These are phyloP conservation scores for Alcis repandata DNA, from an alignment of 2,888 invertebrate species.

Conservation along the genomic window DNA sequence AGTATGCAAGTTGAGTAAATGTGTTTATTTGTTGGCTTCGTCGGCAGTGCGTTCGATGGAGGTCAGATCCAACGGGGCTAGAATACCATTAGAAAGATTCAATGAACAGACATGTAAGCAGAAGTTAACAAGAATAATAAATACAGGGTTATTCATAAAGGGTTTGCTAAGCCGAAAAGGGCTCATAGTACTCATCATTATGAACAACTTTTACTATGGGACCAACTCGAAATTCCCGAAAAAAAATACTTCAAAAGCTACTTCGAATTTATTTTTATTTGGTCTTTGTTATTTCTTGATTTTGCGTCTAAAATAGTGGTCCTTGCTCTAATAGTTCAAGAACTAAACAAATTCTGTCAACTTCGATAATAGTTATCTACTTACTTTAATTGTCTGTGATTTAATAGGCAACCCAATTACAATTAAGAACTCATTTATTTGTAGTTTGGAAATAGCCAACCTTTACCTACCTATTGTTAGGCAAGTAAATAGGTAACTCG, in stretches of 20 bases:
- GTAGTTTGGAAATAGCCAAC: constrained; percentile 1
- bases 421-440: constrained; percentile 7
- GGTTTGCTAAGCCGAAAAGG: too few relatives aligned
- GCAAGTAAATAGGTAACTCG: neutral
- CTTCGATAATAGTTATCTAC: neutral
- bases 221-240: too few relatives aligned
- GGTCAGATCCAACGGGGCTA: constrained; percentile 8
- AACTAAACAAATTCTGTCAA: neutral
- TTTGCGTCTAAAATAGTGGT: too few relatives aligned
- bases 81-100: constrained; percentile 1
- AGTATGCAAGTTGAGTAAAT: constrained; percentile 23
- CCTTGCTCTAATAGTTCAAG: neutral
- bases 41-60: constrained; percentile 8
- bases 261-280: too few relatives aligned
- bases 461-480: neutral
- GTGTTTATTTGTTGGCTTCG: constrained; percentile 19
- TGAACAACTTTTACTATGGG: too few relatives aligned
- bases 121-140: too few relatives aligned
- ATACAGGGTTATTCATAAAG: too few relatives aligned
- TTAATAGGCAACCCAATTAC: constrained; percentile 4
- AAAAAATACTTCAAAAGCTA: too few relatives aligned
- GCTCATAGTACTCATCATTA: too few relatives aligned
- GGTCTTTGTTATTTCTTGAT: too few relatives aligned
- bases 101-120: neutral
- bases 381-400: constrained; percentile 1